These are phyloP conservation scores for Hydrozoanthus tunicans DNA, from an alignment of 64 coral and sea anemone genomes.

Conservation along the genomic window DNA sequence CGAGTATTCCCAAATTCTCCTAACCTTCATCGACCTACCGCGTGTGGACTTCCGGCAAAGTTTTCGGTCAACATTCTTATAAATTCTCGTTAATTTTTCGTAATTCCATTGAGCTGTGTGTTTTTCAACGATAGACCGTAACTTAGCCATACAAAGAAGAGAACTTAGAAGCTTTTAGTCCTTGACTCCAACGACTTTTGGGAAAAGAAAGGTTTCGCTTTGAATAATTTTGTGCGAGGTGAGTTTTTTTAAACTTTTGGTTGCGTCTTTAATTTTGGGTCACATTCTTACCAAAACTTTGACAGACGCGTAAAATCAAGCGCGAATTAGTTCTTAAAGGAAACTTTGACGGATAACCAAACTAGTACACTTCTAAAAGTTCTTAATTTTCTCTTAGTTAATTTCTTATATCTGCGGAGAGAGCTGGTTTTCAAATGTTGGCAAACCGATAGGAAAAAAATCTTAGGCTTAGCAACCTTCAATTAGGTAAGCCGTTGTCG, in stretches of 20 bases:
- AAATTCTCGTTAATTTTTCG: neutral
- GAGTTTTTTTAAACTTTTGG: neutral
- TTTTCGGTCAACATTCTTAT: neutral
- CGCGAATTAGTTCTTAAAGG: neutral
- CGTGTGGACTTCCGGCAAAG: neutral
- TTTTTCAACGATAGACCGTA: neutral
- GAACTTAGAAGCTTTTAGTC: neutral
- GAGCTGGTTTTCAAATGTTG: neutral
- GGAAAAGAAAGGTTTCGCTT: neutral
- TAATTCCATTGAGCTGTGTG: neutral
- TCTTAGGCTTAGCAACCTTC: neutral
- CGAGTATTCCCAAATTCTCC: slow-evolving; percentile 4
- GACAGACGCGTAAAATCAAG: neutral
- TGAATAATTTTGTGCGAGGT: neutral
- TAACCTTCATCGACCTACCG: slow-evolving; percentile 47
- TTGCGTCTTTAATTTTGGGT: neutral
- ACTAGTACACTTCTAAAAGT: neutral
- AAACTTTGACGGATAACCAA: neutral
- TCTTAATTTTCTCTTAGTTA: neutral
- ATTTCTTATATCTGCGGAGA: neutral
- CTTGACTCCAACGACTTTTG: neutral
- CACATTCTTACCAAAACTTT: neutral
- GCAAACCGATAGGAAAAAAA: neutral
- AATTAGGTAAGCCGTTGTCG: too few relatives aligned
- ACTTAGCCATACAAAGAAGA: neutral